phyloP scores from a whole-genome alignment of 2,113 vertebrate species.

The Aplodontia rufa region DNA sequence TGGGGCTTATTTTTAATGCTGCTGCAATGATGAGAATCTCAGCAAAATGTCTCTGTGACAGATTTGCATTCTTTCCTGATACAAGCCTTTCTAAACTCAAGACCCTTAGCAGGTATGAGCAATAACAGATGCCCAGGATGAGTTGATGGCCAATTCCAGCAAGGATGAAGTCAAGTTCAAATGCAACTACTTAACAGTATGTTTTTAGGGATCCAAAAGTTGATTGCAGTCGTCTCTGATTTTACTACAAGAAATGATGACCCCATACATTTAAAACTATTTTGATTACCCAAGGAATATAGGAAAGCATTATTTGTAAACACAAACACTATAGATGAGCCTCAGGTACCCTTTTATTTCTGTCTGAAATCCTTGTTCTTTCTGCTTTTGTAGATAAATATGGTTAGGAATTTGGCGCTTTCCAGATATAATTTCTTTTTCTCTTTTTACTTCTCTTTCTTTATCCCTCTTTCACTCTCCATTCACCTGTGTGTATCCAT shows the following conservation, averaged over 20 bases:
- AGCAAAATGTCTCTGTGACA: neutral
- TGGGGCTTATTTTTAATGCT: neutral
- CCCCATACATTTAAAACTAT: neutral
- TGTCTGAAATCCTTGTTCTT: neutral
- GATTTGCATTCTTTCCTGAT: neutral
- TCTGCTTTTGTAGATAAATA: neutral
- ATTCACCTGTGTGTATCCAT: neutral
- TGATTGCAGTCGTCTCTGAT: neutral
- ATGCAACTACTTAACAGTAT: neutral
- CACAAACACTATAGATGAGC: neutral
- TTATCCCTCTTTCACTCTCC: rapidly evolving
- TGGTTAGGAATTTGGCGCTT: neutral
- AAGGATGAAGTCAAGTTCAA: neutral
- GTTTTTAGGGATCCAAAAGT: neutral
- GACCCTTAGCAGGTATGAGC: neutral
- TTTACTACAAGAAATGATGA: neutral
- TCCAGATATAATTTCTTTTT: neutral
- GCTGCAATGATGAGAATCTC: neutral
- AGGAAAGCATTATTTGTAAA: neutral
- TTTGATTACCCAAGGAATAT: neutral
- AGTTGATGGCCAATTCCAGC: neutral
- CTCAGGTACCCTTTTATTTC: neutral
- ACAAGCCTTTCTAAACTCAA: neutral
- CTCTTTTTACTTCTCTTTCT: neutral
- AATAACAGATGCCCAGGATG: neutral